A percentile compares a stretch with the other conserved stretches of the same genome.
Conservation (phyloP, 2,113 vertebrate genomes). For the Hipposideros armiger region DNA sequence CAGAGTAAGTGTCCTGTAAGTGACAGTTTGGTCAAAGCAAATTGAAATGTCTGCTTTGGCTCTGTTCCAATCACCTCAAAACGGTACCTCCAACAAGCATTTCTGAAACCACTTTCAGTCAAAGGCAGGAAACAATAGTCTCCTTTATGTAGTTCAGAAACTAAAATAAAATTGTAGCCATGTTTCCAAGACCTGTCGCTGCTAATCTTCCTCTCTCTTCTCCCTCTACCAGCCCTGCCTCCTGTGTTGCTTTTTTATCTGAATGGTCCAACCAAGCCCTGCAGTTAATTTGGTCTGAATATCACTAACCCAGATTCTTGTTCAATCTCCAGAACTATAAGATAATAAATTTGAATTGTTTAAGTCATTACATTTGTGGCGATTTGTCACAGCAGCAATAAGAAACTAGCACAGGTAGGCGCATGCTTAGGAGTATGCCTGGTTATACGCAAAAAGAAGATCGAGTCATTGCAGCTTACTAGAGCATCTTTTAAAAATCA, state of each 20-base stretch:
- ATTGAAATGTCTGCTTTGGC: background rate
- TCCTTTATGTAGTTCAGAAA: conserved; percentile 29
- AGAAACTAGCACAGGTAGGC: background rate
- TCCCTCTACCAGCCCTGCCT: background rate
- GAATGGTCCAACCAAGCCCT: background rate
- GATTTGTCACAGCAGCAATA: background rate
- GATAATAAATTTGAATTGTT: background rate
- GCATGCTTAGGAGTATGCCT: background rate
- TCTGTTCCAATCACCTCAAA: background rate
- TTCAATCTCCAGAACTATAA: background rate
- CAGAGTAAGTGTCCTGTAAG: background rate
- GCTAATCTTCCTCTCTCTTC: background rate
- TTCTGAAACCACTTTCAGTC: conserved; percentile 56
- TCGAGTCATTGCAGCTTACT: background rate
- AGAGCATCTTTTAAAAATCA: background rate
- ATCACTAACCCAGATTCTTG: background rate
- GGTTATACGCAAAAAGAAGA: background rate
- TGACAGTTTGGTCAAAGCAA: background rate
- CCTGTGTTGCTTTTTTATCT: background rate
- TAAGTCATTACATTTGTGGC: background rate
- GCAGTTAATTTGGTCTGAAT: background rate
- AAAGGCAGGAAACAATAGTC: conserved; percentile 55
- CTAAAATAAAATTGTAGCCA: conserved; percentile 70
- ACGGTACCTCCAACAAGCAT: background rate
- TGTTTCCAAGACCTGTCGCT: conserved; percentile 23